Evolutionary conservation across 1,140 invertebrate species (phyloP).

Genomic region (Drosophila sechellia): DNA sequence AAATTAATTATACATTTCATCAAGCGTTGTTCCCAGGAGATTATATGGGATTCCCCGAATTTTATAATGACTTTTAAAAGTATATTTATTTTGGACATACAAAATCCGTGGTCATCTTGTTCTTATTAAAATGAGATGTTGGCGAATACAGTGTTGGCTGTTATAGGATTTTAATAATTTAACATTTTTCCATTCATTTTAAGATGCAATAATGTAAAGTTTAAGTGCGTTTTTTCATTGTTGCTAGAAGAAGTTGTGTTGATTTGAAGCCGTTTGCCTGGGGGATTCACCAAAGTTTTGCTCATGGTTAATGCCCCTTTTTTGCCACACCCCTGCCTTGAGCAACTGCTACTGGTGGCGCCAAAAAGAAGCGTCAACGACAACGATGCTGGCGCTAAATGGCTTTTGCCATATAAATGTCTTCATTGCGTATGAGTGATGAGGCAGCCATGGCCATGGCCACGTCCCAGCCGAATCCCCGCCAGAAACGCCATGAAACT

Average conservation of each 20-base stretch:
- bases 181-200: not conserved
- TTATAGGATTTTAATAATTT: not conserved
- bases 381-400: slow-evolving; percentile 61
- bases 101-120: not conserved
- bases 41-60: not conserved
- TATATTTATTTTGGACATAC: not conserved
- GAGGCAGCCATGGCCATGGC: slow-evolving; percentile 58
- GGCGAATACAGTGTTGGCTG: not conserved
- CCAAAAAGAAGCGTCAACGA: slow-evolving; percentile 48
- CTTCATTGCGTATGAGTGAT: slow-evolving; percentile 82
- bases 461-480: not conserved
- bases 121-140: not conserved
- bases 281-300: too few relatives aligned
- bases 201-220: not conserved
- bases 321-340: not conserved
- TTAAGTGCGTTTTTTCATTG: too few relatives aligned
- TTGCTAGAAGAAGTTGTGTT: too few relatives aligned
- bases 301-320: not conserved
- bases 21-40: not conserved
- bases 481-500: not conserved
- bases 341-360: slow-evolving; percentile 28
- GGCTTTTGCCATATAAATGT: slow-evolving; percentile 81
- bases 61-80: not conserved
- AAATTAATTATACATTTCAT: not conserved
- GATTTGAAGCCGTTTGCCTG: too few relatives aligned